Evolutionary conservation across 2,888 invertebrate species (phyloP).

Genomic region (Nephrotoma appendiculata): DNA sequence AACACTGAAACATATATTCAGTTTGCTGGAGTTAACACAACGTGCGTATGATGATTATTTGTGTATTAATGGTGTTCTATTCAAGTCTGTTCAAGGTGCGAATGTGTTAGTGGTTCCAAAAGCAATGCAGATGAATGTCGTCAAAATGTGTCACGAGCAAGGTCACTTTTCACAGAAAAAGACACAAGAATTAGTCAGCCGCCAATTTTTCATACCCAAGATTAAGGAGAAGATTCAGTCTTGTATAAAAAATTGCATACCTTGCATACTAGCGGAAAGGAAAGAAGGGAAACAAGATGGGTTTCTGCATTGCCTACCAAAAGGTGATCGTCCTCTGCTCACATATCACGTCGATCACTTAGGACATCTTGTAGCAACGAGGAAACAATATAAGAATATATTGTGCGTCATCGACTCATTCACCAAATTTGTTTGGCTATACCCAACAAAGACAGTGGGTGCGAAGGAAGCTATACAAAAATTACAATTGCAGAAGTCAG

Average conservation of each 20-base stretch:
- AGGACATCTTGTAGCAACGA: constrained; percentile 18
- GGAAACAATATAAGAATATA: constrained; percentile 16
- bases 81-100: constrained; percentile 11
- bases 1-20: too few relatives aligned
- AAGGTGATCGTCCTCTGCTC: constrained; percentile 18
- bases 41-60: background rate
- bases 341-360: constrained; percentile 14
- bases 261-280: constrained; percentile 5
- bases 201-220: constrained; percentile 17
- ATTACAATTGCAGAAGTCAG: constrained; percentile 16
- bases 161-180: constrained; percentile 22
- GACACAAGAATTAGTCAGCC: constrained; percentile 14
- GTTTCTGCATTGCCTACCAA: constrained; percentile 18
- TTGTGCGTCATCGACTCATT: constrained; percentile 4
- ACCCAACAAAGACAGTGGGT: constrained; percentile 13
- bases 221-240: background rate
- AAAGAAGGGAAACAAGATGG: constrained; percentile 21
- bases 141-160: constrained; percentile 18
- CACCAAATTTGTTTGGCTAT: background rate
- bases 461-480: constrained; percentile 19
- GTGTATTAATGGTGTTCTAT: constrained; percentile 15
- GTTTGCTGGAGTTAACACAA: too few relatives aligned
- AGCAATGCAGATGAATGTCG: constrained; percentile 21
- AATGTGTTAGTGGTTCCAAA: constrained; percentile 18
- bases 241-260: background rate